Base-by-base conservation (phyloP, 2,113 vertebrate genomes). In the Orycteropus afer region DNA sequence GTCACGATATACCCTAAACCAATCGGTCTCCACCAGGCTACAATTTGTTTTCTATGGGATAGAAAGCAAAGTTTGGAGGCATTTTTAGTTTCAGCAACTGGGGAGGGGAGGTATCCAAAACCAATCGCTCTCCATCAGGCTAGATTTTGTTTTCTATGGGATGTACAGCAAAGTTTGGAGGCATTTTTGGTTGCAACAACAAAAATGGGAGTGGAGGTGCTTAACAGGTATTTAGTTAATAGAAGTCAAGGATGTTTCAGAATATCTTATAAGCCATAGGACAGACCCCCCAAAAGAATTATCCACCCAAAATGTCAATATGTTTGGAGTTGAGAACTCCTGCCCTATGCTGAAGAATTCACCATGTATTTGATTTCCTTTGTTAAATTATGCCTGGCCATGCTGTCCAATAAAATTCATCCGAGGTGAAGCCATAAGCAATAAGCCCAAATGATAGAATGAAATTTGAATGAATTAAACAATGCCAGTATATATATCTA, bases 281-380 rank as follows among this genome's bases (percentile, higher is more conserved):
- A 37, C 4, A 10, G 25, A 42, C 5, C 18, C 4, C 14, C 27
- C 10, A 20, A 15, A 67, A 47, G 51, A 86, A 67, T 67, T 23
- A 49, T 17, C 8, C 27, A 22, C 25, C 86, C 65, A 47, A 80
- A 40, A 69, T 47, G 42, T 71, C 71, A 32, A 2, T 13, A n/a
- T 29, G 18, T 5, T 27, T 53, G 45, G 37, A 20, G 27, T 45
- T 59, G 23, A 57, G 20, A 74, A 69, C 55, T 14, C 27, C 57
- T 51, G 1, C 25, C 25, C 11, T 7, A 37, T 27, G 14, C 40
- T 86, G 10, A 80, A 90, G 57, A 81, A 76, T 76, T 76, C 49
- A 32, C 45, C 57, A 40, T 29, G 87, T 47, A 86, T 67, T 85
- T 93, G 11, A 91, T 80, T 95, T 93, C 49, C 7, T 85, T 74